Base-by-base conservation (phyloP, 2,888 invertebrate genomes). In the Hirtodrosophila confusa region DNA sequence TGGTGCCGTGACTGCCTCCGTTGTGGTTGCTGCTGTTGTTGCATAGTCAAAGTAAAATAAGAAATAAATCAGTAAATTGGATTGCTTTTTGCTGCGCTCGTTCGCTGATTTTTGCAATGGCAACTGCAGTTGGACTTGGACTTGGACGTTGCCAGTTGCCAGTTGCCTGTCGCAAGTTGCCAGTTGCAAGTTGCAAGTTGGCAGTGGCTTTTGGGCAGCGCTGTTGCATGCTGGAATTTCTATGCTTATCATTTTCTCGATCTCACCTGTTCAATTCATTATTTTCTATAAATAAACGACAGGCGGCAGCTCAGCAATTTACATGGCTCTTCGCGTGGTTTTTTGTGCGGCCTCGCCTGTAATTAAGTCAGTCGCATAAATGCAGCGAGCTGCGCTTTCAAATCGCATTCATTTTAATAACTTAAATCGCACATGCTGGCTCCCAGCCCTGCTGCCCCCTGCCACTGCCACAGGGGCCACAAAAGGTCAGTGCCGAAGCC, bases 61-160 rank as follows among this genome's bases (percentile, higher is more conserved):
- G 88, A 87, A 87, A 88, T 87, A 87, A 87, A 88, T 88, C 87
- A 88, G 88, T 85, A 79, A 87, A 87, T 88, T 87, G 83, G 84
- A 80, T 85, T 78, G 86, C 83, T 79, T 82, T 82, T 78, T 86
- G 84, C 75, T 67, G 69, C 63, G 79, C 69, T 78, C 80, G 68
- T 75, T 80, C 79, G 77, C 69, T 75, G 80, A 86, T 77, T 79
- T 83, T 64, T 54, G 62, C 66, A 75, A 72, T 71, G 72, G 64
- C 76, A 75, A 68, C 68, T 72, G 66, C 58, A 68, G 54, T 70
- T 49, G 51, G 47, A 73, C 74, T 63, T 53, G 68, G 50, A 76
- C 53, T 75, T 50, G 53, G 49, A 68, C 33, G n/a, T 41, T 43
- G 41, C 36, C 23, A 50, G 50, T 51, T 17, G 33, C 43, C 17